These are phyloP conservation scores for Hesperia comma DNA, from an alignment of 2,888 invertebrate genomes.

Conservation along the genomic window DNA sequence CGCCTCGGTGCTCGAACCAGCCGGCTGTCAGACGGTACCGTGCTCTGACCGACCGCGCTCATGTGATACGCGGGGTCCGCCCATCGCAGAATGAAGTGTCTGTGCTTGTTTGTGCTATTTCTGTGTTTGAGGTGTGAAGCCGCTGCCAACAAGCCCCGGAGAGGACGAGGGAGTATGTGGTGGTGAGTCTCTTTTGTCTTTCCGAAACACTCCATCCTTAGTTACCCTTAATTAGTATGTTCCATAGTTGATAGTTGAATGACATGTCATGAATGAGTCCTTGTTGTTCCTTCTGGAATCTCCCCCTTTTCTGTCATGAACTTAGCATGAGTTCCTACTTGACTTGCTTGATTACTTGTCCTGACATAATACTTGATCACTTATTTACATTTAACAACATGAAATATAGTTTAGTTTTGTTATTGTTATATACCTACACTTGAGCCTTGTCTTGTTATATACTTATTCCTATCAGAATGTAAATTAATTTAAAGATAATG, in stretches of 20 bases:
- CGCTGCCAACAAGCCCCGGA: constrained; percentile 86
- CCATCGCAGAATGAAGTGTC: constrained; percentile 80
- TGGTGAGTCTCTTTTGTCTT: constrained; percentile 86
- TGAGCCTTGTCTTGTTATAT: background rate
- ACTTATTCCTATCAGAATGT: background rate
- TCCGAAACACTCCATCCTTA: background rate
- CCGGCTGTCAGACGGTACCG: constrained; percentile 67
- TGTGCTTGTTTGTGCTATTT: constrained; percentile 83
- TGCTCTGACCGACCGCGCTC: constrained; percentile 73
- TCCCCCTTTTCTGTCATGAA: constrained; percentile 2
- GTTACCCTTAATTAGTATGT: no score
- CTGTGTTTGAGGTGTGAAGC: constrained; percentile 78
- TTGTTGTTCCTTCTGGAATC: background rate
- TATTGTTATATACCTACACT: no score
- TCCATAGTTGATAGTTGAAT: no score
- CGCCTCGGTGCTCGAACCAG: constrained; percentile 62
- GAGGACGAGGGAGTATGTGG: constrained; percentile 96
- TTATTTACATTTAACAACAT: no score
- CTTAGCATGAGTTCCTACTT: constrained; percentile 4
- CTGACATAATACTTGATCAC: no score
- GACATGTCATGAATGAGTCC: background rate
- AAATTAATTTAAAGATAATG: no score
- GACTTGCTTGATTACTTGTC: no score
- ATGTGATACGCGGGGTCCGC: constrained; percentile 67
- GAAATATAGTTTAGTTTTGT: no score